These are phyloP conservation scores for Tolmerus cingulatus DNA, from an alignment of 2,888 invertebrate genomes.

Conservation along the genomic window DNA sequence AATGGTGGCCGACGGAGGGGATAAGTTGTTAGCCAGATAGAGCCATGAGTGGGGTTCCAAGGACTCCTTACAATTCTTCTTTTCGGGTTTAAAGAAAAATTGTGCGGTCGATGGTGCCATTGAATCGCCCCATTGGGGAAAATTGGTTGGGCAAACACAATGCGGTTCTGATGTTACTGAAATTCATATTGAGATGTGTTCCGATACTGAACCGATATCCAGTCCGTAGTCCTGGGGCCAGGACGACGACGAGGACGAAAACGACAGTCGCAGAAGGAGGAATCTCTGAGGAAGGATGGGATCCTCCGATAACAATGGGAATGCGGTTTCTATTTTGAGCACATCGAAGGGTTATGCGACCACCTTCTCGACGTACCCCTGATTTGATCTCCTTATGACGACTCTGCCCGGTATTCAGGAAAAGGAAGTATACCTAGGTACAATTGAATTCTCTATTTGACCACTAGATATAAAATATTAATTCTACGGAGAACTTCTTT, in stretches of 20 bases:
- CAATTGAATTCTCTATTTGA: background rate
- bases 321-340: background rate
- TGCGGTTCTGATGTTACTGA: conserved; percentile 14
- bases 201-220: background rate
- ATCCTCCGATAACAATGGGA: background rate
- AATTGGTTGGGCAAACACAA: conserved; percentile 39
- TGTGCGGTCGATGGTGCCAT: conserved; percentile 32
- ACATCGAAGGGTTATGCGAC: background rate
- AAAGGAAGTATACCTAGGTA: background rate
- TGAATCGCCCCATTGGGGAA: conserved; percentile 28
- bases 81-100: background rate
- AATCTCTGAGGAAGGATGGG: background rate
- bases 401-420: background rate
- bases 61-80: background rate
- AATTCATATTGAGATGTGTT: conserved; percentile 10
- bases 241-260: background rate
- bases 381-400: background rate
- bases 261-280: background rate
- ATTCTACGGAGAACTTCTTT: too few relatives aligned
- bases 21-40: conserved; percentile 3
- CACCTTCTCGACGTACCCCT: background rate
- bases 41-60: conserved; percentile 7
- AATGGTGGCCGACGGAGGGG: background rate
- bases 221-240: background rate
- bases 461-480: too few relatives aligned